Evolutionary conservation across 1,140 invertebrate species (phyloP).

Genomic region (Lepidostoma basale): DNA sequence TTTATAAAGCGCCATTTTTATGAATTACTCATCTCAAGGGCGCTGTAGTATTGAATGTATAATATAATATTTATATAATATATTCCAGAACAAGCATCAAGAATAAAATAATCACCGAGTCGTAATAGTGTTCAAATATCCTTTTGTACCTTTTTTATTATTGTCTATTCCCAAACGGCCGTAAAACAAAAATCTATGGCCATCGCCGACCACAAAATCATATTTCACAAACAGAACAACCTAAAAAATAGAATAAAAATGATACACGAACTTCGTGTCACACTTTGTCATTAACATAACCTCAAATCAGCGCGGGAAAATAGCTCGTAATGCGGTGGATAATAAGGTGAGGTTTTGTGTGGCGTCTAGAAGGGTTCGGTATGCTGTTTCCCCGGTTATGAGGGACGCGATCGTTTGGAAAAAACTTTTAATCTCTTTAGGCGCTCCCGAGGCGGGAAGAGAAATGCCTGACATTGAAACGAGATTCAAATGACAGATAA

Average conservation of each 20-base stretch:
- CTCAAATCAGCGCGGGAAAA: not conserved
- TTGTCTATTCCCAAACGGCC: not conserved
- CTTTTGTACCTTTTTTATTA: too few relatives aligned
- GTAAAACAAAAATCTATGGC: conserved; percentile 41
- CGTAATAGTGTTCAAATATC: too few relatives aligned
- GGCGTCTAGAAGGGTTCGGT: not conserved
- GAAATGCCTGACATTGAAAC: conserved; percentile 42
- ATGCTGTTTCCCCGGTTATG: conserved; percentile 12
- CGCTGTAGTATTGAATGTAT: too few relatives aligned
- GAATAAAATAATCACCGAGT: too few relatives aligned
- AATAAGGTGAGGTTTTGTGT: not conserved
- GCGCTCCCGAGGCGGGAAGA: conserved; percentile 27
- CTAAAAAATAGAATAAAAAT: not conserved
- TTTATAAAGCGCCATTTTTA: too few relatives aligned
- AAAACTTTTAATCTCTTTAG: conserved; percentile 45
- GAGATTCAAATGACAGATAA: conserved; percentile 46
- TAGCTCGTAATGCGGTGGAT: not conserved
- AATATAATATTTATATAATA: too few relatives aligned
- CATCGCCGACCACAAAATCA: conserved; percentile 39
- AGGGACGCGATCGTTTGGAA: conserved; percentile 24
- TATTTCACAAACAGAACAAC: conserved; percentile 43
- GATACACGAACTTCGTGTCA: conserved; percentile 16
- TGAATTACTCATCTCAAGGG: too few relatives aligned
- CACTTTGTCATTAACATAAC: conserved; percentile 14
- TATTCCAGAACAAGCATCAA: too few relatives aligned